Conservation (phyloP, 2,113 vertebrate genomes). For the Monopterus albus region DNA sequence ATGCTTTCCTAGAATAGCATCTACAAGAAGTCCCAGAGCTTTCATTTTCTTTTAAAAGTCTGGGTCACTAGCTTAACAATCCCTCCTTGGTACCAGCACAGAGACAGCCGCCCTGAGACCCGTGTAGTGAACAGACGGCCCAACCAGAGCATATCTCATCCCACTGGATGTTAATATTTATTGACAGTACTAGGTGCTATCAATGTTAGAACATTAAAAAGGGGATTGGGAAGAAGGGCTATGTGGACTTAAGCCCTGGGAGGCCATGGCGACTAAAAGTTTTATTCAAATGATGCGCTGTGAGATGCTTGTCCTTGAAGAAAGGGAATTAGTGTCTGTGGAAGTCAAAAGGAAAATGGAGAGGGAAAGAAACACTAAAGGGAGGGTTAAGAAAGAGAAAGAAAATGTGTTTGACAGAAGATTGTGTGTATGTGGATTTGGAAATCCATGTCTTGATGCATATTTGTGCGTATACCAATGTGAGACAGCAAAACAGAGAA, state of each 20-base stretch:
- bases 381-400: slow-evolving; percentile 30
- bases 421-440: slow-evolving; percentile 53
- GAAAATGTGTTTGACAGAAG: slow-evolving; percentile 50
- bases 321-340: slow-evolving; percentile 79
- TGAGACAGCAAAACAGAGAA: slow-evolving; percentile 45
- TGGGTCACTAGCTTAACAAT: slow-evolving; percentile 63
- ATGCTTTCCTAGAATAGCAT: slow-evolving; percentile 34
- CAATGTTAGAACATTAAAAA: slow-evolving; percentile 79
- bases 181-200: slow-evolving; percentile 72
- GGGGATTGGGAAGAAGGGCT: slow-evolving; percentile 71
- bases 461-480: slow-evolving; percentile 38
- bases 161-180: slow-evolving; percentile 79
- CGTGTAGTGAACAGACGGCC: slow-evolving; percentile 61
- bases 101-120: slow-evolving; percentile 63
- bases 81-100: slow-evolving; percentile 55
- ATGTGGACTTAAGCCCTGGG: slow-evolving; percentile 73
- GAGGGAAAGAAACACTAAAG: slow-evolving; percentile 39
- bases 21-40: slow-evolving; percentile 21
- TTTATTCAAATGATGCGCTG: slow-evolving; percentile 80
- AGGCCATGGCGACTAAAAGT: slow-evolving; percentile 75
- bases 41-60: slow-evolving; percentile 32
- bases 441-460: slow-evolving; percentile 41
- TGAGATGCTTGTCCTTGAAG: slow-evolving; percentile 81
- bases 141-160: slow-evolving; percentile 65
- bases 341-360: slow-evolving; percentile 74